These are phyloP conservation scores for Melanocharis versteri DNA, from an alignment of 2,113 vertebrate species.

Conservation along the genomic window DNA sequence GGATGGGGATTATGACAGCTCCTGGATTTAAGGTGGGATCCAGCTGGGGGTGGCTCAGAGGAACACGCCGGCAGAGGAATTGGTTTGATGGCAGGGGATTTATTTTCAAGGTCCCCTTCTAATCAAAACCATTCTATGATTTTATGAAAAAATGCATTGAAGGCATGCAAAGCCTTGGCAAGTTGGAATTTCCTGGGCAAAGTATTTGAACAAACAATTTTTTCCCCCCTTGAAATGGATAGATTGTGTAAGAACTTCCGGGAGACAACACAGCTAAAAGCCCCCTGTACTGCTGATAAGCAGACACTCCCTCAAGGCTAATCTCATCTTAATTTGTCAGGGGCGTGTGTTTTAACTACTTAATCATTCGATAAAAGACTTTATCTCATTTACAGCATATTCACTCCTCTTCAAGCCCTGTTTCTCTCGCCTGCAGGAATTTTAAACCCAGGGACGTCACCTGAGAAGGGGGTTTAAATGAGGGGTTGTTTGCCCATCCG, in stretches of 20 bases:
- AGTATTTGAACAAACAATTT: not conserved
- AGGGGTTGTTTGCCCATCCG: accelerated
- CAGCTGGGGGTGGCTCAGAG: not conserved
- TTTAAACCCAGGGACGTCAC: not conserved
- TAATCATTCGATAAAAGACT: not conserved
- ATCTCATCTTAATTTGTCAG: not conserved
- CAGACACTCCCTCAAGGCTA: not conserved
- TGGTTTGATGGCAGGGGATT: not conserved
- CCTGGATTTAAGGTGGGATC: not conserved
- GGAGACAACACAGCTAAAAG: not conserved
- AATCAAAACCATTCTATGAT: not conserved
- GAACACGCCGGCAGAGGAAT: accelerated
- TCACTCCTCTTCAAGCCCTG: not conserved
- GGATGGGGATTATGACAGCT: not conserved
- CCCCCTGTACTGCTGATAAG: not conserved
- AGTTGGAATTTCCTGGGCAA: not conserved
- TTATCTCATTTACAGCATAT: not conserved
- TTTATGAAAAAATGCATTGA: not conserved
- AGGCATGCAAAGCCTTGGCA: not conserved
- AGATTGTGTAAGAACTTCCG: not conserved
- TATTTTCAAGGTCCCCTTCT: not conserved
- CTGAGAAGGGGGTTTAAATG: accelerated
- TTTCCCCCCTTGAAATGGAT: accelerated
- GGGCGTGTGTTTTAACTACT: not conserved
- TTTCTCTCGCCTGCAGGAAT: not conserved